Base-by-base conservation (phyloP, 2,797 vertebrate species). In the Crenichthys baileyi region DNA sequence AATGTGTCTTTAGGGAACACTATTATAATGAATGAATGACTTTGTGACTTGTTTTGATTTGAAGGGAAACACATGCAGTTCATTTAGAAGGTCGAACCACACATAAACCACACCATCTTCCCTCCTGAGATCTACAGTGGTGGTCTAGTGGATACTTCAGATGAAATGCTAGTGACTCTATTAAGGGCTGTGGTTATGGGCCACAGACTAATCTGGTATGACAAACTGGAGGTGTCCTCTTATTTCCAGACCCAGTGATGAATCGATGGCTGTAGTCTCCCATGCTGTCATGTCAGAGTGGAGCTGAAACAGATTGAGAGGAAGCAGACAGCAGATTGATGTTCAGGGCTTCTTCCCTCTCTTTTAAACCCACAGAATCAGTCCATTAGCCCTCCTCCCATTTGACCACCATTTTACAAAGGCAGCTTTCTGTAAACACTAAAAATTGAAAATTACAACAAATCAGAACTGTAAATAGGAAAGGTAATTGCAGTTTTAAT, bases 161-260 rank as follows among this genome's bases (percentile, higher is more conserved):
- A 93, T 88, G 85, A 93, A 94, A 88, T 82, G 68, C 91, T 91
- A 90, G 94, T 93, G 90, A 94, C 94, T 95, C 94, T 94, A 94
- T 95, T 96, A 95, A 93, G 93, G 93, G 89, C 91, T 91, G 93
- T 94, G 94, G 93, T 96, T 95, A 95, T 90, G 88, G 93, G 92
- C 93, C 94, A 94, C 93, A 94, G 94, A 94, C 94, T 96, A 95
- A 95, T 96, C 94, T 92, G 88, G 78, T 93, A 95, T 96, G 95
- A 95, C 95, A 96, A 95, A 96, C 93, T 94, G 94, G 93, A 95
- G 94, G 93, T 95, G 95, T 96, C 95, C 92, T 93, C 92, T 94
- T 95, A 94, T 95, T 94, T 96, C 94, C 93, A 93, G 92, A 92
- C 85, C 87, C 61, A 72, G 89, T 96, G 95, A 96, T 95, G 93